Evolutionary conservation across 2,888 invertebrate genomes (phyloP).

Genomic region (Drosophila barbarae): DNA sequence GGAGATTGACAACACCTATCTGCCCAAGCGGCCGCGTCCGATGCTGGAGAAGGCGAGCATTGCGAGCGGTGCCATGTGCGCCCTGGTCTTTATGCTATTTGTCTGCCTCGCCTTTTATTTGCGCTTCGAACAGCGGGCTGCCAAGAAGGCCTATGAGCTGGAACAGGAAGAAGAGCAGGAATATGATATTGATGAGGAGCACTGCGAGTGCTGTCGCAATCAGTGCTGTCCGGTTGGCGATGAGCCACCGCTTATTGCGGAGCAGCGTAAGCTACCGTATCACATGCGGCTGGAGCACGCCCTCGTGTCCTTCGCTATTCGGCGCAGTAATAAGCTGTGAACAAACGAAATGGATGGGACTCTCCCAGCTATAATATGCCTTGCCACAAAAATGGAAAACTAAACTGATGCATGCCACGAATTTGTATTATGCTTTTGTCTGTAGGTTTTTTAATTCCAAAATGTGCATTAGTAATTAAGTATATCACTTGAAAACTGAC

Average conservation of each 20-base stretch:
- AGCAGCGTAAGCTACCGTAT: slow-evolving; percentile 59
- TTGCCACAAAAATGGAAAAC: slow-evolving; percentile 22
- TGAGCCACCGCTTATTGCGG: slow-evolving; percentile 43
- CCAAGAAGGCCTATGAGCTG: slow-evolving; percentile 65
- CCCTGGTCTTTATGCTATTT: slow-evolving; percentile 82
- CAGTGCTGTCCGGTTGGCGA: slow-evolving; percentile 55
- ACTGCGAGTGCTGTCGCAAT: slow-evolving; percentile 61
- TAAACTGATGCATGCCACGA: slow-evolving; percentile 46
- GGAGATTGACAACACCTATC: slow-evolving; percentile 96
- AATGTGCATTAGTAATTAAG: slow-evolving; percentile 39
- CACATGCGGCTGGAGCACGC: slow-evolving; percentile 68
- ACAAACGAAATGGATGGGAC: slow-evolving; percentile 1
- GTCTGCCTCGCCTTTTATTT: slow-evolving; percentile 82
- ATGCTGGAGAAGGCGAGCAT: slow-evolving; percentile 91
- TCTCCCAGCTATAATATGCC: slow-evolving; percentile 21
- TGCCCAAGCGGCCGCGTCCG: slow-evolving; percentile 85
- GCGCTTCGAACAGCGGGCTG: slow-evolving; percentile 80
- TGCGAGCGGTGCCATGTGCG: slow-evolving; percentile 87
- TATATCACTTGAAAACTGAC: slow-evolving; percentile 18
- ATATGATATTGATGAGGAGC: slow-evolving; percentile 40
- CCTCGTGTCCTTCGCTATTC: slow-evolving; percentile 68
- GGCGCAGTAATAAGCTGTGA: slow-evolving; percentile 70
- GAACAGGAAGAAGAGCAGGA: slow-evolving; percentile 51
- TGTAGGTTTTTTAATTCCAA: slow-evolving; percentile 27
- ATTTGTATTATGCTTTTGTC: slow-evolving; percentile 48